phyloP scores from a whole-genome alignment of 2,888 invertebrate species.

The Caenorhabditis afra region DNA sequence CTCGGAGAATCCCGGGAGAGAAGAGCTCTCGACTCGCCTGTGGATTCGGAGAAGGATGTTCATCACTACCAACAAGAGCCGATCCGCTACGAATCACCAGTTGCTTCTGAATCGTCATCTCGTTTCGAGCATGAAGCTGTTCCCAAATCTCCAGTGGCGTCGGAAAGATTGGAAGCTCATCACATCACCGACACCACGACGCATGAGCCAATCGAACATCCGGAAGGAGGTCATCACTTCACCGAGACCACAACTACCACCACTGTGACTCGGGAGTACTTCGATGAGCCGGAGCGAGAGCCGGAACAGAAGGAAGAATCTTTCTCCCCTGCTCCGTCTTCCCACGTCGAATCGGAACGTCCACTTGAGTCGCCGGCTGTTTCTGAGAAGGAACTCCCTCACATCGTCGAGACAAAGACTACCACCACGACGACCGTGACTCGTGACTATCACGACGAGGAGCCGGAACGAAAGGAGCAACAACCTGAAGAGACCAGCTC shows the following conservation, averaged over 20 bases:
- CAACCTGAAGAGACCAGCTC: constrained; percentile 26
- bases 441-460: constrained; percentile 45
- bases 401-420: constrained; percentile 8
- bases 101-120: no score
- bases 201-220: background rate
- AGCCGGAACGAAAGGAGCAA: constrained; percentile 14
- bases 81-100: no score
- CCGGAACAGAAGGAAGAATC: background rate
- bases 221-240: background rate
- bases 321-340: background rate
- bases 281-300: constrained; percentile 29
- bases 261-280: constrained; percentile 40
- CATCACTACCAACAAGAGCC: background rate
- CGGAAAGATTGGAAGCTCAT: no score
- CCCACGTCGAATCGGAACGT: constrained; percentile 1
- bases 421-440: constrained; percentile 22
- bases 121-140: no score
- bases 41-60: constrained; percentile 2
- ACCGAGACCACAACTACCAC: constrained; percentile 41
- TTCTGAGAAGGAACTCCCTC: background rate
- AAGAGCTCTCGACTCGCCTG: background rate
- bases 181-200: constrained; percentile 29
- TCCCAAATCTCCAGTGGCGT: constrained; percentile 37
- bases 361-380: background rate
- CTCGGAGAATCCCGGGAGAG: background rate